Base-by-base conservation (phyloP, 2,797 vertebrate species). In the Carduelis carduelis region DNA sequence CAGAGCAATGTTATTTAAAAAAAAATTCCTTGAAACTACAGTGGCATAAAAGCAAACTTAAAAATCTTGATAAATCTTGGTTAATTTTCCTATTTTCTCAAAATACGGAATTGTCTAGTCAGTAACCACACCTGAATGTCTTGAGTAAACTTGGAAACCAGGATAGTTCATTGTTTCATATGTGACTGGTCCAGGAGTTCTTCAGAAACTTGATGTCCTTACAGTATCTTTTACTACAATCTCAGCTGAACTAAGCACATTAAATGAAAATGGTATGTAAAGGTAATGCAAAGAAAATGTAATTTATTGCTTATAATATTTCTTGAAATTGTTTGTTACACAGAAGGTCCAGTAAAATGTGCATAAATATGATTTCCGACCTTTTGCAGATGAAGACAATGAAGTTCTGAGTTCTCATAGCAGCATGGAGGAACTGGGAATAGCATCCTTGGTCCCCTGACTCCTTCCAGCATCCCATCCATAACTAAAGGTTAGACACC, bases 371-470 rank as follows among this genome's bases (percentile, higher is more conserved):
- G 5, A 64, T 71, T 90, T 91, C n/a, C 28, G 14, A 60, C 79
- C 44, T 87, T 90, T 95, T 93, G 34, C 86, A 95, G 83, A 71
- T 79, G 34, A 78, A 87, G 27, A 53, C 30, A 93, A 12, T 66
- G 53, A 89, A 68, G 49, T 87, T 74, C 37, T 78, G 53, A 41
- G 24, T 84, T 92, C 8, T 78, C 2, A 1, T 64, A 90, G 35
- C 60, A 91, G 53, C 43, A 32, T 70, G 60, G 14, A 87, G 61
- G 18, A 89, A 61, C 26, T 69, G 56, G 52, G 64, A 91, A 34
- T 47, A 87, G 69, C 35, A 61, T 69, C 20, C 18, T 74, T 71
- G 56, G 12, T 93, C 60, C 49, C 61, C 30, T 81, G 52, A 57
- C 35, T 84, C 23, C 24, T 87, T 87, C 13, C 52, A 78, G 39